A percentile compares a stretch with the other conserved stretches of the same genome.
Conservation (phyloP, 2,888 invertebrate genomes). For the Epinotia ramella region DNA sequence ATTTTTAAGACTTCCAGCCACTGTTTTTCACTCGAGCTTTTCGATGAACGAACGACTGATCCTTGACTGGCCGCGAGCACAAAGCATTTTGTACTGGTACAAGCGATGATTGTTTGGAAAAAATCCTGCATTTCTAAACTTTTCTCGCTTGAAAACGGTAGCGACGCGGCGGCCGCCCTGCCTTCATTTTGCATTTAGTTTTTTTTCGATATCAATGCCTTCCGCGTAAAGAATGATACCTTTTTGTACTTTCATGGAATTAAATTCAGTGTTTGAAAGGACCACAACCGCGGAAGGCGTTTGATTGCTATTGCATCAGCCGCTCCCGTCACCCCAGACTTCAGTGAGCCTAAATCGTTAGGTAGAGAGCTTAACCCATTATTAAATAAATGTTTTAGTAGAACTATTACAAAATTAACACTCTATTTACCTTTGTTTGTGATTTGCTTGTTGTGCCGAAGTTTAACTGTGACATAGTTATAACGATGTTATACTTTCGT, state of each 20-base stretch:
- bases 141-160: conserved; percentile 46
- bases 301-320: conserved; percentile 54
- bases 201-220: conserved; percentile 18
- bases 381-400: conserved; percentile 82
- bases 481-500: conserved; percentile 55
- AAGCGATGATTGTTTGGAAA: conserved; percentile 53
- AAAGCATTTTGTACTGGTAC: conserved; percentile 39
- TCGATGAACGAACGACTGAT: conserved; percentile 39
- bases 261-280: conserved; percentile 18
- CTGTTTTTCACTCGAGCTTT: conserved; percentile 61
- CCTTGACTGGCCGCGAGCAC: conserved; percentile 49
- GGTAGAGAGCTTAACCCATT: conserved; percentile 81
- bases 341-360: conserved; percentile 78
- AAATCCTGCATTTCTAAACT: conserved; percentile 63
- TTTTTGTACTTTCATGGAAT: conserved; percentile 22
- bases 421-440: conserved; percentile 82
- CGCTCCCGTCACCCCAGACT: conserved; percentile 73
- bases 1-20: conserved; percentile 31
- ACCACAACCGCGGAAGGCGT: conserved; percentile 20
- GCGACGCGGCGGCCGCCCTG: conserved; percentile 15
- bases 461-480: conserved; percentile 73
- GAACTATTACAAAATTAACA: conserved; percentile 74
- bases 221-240: conserved; percentile 9
- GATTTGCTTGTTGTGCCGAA: conserved; percentile 80
- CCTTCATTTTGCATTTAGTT: conserved; percentile 23